Base-by-base conservation (phyloP, 2,113 vertebrate genomes). In the Panurus biarmicus region DNA sequence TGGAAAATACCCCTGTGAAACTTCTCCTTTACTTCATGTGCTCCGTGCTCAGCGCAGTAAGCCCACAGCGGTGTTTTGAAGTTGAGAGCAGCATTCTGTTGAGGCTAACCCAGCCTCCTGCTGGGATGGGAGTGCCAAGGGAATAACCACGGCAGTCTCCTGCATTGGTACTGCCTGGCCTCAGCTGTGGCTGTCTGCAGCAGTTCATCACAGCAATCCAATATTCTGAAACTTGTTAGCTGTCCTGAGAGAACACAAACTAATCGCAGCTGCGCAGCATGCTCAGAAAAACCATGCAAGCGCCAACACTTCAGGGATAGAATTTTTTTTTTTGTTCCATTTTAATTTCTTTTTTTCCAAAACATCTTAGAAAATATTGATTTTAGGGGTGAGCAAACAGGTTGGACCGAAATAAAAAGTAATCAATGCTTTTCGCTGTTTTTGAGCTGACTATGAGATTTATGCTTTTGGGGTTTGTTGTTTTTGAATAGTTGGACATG, bases 101-200 rank as follows among this genome's bases (percentile, higher is more conserved):
- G 11, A 36, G n/a, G 64, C 36, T 28, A 42, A 16, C 12, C 28
- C 31, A 75, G 33, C 24, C 42, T 40, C 54, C n/a, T 53, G 44
- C 61, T 7, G 67, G 22, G 51, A n/a, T 69, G 38, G 45, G n/a
- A 10, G 20, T 28, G 17, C 9, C 1, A 5, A 21, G 53, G 75
- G 58, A 70, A 25, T 36, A 47, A 53, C 36, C 10, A 2, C 0
- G 1, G 9, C 0, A 0, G 6, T 11, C 54, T 35, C 48, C 42
- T 38, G 25, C 33, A 2, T 0, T 23, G 73, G 11, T 21, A 3
- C 62, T 31, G 61, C 47, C 38, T 0, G 6, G 15, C 2, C 14
- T 67, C 79, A 42, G 45, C 23, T 45, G 28, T 2, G 17, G 2
- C 54, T 42, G 36, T 45, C 67, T 83, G 50, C 76, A 67, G 36